phyloP scores from a whole-genome alignment of 2,797 vertebrate species.

The Huso huso region DNA sequence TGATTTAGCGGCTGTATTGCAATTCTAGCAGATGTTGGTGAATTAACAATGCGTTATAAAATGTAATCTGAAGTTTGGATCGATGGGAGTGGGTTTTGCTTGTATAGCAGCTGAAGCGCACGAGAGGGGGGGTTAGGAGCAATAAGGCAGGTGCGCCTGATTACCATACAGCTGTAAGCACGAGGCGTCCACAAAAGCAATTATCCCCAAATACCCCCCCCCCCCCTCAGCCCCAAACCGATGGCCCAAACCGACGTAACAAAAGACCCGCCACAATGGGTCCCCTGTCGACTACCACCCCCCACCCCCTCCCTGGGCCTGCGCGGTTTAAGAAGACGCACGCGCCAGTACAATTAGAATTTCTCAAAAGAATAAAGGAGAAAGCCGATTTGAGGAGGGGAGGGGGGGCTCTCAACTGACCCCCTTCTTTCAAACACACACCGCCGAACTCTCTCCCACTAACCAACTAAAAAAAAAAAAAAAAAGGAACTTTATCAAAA shows the following conservation, averaged over 20 bases:
- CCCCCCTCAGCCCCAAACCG: slow-evolving; percentile 20
- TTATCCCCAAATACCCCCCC: slow-evolving; percentile 24
- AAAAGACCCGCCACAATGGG: slow-evolving; percentile 36
- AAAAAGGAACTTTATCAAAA: slow-evolving; percentile 22
- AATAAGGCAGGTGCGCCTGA: slow-evolving; percentile 39
- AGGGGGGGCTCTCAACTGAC: slow-evolving; percentile 1
- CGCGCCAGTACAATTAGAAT: slow-evolving; percentile 42
- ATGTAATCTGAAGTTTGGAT: neutral
- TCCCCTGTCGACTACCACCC: slow-evolving; percentile 10
- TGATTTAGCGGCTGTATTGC: too few relatives aligned
- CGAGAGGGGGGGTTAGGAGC: neutral
- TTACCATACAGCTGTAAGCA: slow-evolving; percentile 62
- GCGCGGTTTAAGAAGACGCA: slow-evolving; percentile 43
- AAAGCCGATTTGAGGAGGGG: slow-evolving; percentile 1
- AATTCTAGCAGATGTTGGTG: too few relatives aligned
- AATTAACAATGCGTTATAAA: too few relatives aligned
- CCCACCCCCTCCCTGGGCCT: slow-evolving; percentile 27
- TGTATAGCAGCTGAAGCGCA: too few relatives aligned
- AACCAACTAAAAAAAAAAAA: neutral
- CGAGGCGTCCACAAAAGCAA: slow-evolving; percentile 27
- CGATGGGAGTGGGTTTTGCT: neutral
- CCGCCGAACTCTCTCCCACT: neutral
- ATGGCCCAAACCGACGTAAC: slow-evolving; percentile 32
- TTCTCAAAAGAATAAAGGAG: slow-evolving; percentile 35
- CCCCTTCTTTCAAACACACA: neutral